phyloP scores from a whole-genome alignment of 2,113 vertebrate genomes.

The Acinonyx jubatus region DNA sequence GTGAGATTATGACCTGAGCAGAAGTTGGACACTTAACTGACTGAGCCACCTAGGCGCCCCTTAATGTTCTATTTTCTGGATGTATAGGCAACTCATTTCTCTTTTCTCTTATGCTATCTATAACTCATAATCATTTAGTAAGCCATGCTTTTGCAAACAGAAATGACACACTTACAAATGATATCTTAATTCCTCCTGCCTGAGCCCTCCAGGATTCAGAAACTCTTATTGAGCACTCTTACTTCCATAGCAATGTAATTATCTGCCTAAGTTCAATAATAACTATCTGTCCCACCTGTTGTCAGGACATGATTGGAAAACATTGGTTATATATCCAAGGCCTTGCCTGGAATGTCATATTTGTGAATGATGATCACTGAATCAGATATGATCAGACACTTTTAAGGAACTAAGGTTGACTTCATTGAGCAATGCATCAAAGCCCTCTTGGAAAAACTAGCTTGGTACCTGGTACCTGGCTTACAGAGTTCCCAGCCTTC shows the following conservation, averaged over 20 bases:
- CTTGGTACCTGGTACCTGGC: neutral
- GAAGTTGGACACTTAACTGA: too few relatives aligned
- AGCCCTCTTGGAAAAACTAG: neutral
- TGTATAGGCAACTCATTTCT: neutral
- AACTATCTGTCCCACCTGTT: neutral
- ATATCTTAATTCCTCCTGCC: neutral
- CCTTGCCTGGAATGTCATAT: neutral
- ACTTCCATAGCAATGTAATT: slow-evolving; percentile 33
- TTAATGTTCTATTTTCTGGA: neutral
- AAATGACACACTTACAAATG: slow-evolving; percentile 21
- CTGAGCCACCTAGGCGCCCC: too few relatives aligned
- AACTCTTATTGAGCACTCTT: slow-evolving; percentile 7
- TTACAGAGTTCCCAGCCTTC: neutral
- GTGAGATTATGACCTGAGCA: too few relatives aligned
- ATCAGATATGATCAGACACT: neutral
- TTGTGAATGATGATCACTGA: neutral
- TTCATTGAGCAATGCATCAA: neutral
- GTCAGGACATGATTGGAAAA: neutral
- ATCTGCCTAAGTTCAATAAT: neutral
- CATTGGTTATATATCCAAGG: slow-evolving; percentile 13
- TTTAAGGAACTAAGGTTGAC: slow-evolving; percentile 17
- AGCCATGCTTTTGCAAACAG: neutral
- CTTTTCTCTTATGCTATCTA: neutral
- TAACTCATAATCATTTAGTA: neutral
- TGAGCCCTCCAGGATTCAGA: neutral